These are phyloP conservation scores for Salticus scenicus DNA, from an alignment of 2,888 invertebrate species.

Conservation along the genomic window DNA sequence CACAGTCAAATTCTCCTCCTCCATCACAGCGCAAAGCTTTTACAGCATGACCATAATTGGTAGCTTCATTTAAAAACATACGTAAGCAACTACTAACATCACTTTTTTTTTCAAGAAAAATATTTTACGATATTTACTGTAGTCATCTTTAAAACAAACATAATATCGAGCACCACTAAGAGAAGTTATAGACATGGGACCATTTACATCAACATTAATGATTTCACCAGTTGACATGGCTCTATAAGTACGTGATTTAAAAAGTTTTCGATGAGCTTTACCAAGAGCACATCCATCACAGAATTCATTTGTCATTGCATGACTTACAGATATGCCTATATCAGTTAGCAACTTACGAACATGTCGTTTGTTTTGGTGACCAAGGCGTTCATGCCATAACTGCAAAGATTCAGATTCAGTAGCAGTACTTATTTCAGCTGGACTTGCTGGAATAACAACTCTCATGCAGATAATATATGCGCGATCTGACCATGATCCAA, in stretches of 20 bases:
- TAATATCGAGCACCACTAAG: constrained; percentile 18
- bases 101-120: constrained; percentile 21
- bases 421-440: constrained; percentile 15
- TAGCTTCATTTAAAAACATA: constrained; percentile 19
- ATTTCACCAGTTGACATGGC: neutral
- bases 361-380: constrained; percentile 8
- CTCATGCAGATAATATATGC: neutral
- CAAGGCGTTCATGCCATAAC: neutral
- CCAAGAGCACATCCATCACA: constrained; percentile 31
- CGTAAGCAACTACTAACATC: constrained; percentile 1
- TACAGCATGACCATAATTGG: neutral
- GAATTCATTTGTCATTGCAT: neutral
- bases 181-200: neutral
- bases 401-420: neutral
- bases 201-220: constrained; percentile 1
- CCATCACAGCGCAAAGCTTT: neutral
- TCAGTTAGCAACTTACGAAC: neutral
- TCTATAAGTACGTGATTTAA: neutral
- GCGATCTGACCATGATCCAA: constrained; percentile 6
- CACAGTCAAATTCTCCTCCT: constrained; percentile 26
- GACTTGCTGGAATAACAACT: neutral
- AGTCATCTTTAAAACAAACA: constrained; percentile 18
- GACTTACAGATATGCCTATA: neutral
- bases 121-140: constrained; percentile 17
- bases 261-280: constrained; percentile 1